Evolutionary conservation across 2,888 invertebrate species (phyloP), one percentile per base, ranked within the genome.

Genomic region (Nomada fucata): DNA sequence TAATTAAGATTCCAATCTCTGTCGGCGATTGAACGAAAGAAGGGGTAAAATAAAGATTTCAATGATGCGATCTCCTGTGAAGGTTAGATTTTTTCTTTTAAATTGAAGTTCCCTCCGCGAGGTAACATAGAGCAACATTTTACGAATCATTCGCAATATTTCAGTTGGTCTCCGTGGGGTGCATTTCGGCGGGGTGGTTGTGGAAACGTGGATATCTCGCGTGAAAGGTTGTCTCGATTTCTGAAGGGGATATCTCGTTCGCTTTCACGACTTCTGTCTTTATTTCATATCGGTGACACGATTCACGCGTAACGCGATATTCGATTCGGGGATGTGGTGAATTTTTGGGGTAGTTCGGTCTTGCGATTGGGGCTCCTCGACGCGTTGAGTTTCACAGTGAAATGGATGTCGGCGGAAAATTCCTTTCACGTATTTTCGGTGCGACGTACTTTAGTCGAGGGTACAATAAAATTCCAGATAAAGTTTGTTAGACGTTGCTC

Each of bases 251-350:
- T 0, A 36, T 36, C 0, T 82, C 74, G 67, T 59, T 59, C 53
- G 79, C 75, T 82, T 79, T 82, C 82, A 79, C 82, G 74, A 72
- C 60, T 60, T 53, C 80, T 52, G 67, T 64, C 53, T 74, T 53
- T 67, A 18, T 75, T 67, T 65, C 55, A 20, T 61, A 60, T 63
- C 75, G 52, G 63, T 69, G 60, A 23, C 60, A 59, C 61, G 78
- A 74, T 71, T 70, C 55, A 29, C 13, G 20, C 13, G 53, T 65
- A 53, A 73, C 67, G 47, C 73, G 77, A 77, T 70, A 68, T 70
- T 73, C 50, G 55, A 70, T 68, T 65, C 63, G 61, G 52, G 11
- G 11, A 79, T 71, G 59, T 23, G 68, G 47, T 47, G 55, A 67
- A 70, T 65, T 79, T 65, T 61, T 75, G 53, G 59, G 65, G 52